These are phyloP conservation scores for Lanius ludovicianus DNA, from an alignment of 2,113 vertebrate species.

Conservation along the genomic window DNA sequence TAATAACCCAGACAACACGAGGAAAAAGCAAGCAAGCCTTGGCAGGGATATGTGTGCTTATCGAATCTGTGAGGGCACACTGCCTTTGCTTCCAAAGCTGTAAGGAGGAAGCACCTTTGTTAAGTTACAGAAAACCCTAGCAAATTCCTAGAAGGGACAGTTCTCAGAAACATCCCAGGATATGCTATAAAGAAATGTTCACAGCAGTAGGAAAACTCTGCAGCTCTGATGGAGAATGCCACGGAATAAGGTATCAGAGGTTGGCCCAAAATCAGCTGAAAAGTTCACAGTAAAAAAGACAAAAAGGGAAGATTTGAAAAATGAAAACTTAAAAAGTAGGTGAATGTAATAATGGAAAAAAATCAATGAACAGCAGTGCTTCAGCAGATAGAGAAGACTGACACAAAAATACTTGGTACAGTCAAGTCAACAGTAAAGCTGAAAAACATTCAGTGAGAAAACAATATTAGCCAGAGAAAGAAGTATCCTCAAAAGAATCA, in stretches of 20 bases:
- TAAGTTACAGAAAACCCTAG: constrained; percentile 1
- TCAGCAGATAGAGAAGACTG: not conserved
- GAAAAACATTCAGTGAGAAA: not conserved
- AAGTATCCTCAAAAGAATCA: not conserved
- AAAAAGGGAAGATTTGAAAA: not conserved
- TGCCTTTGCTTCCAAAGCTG: not conserved
- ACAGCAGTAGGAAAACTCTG: constrained; percentile 5
- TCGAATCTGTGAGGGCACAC: not conserved
- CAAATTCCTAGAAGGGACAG: constrained; percentile 26
- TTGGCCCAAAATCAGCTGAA: not conserved
- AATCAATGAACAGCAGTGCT: not conserved
- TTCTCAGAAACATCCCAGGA: not conserved
- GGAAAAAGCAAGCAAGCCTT: not conserved
- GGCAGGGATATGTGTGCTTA: not conserved
- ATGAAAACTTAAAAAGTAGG: not conserved
- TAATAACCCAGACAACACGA: not conserved
- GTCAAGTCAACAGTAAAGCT: not conserved
- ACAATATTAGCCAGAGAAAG: not conserved
- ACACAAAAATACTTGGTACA: not conserved
- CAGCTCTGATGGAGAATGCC: not conserved
- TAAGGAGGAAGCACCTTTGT: not conserved
- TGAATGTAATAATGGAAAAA: not conserved
- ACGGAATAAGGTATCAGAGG: not conserved
- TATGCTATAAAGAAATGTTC: not conserved
- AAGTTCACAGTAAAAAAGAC: not conserved